Evolutionary conservation across 2,113 vertebrate genomes (phyloP), one percentile per base, ranked within the genome.

Genomic region (Apteryx owenii): DNA sequence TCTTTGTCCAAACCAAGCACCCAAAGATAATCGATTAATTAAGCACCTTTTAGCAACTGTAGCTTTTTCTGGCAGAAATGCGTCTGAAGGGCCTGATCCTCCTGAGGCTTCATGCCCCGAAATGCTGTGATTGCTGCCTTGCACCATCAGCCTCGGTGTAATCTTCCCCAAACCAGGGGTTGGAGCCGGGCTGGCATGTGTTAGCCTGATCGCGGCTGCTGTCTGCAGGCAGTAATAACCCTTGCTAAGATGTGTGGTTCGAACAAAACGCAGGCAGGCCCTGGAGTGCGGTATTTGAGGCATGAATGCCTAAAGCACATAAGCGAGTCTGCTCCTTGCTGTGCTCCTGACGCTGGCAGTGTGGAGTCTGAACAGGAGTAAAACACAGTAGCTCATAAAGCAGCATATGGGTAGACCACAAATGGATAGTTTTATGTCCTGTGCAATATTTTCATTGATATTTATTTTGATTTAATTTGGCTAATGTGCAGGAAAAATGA

Each of bases 391-490:
- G 88, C 91, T 96, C 72, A 3, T 88, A 96, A 97, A 86, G 93
- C 79, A 94, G 93, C 97, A 95, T 97, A 97, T 96, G 97, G 94
- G 78, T 48, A 56, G 94, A 93, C 89, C 22, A 2, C 94, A 94
- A 96, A 94, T 53, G 94, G 95, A 95, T 88, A 88, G 51, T 70
- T 97, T 97, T 95, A 96, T 96, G 91, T 97, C 95, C 96, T 88
- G 50, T 83, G 85, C 95, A 96, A 90, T 96, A 90, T 97, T 97
- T 97, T 96, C 88, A 73, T 83, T 94, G 95, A 86, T 97, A 91
- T 94, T 97, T 97, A 97, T 96, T 97, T 95, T 97, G 91, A 97
- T 97, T 96, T 96, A 93, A 97, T 97, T 97, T 97, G 96, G 97
- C 96, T 97, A 97, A 91, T 81, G 96, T 72, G 94, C 80, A 78